Evolutionary conservation across 1,140 invertebrate genomes (phyloP).

Genomic region (Druon quercuslanigerum): DNA sequence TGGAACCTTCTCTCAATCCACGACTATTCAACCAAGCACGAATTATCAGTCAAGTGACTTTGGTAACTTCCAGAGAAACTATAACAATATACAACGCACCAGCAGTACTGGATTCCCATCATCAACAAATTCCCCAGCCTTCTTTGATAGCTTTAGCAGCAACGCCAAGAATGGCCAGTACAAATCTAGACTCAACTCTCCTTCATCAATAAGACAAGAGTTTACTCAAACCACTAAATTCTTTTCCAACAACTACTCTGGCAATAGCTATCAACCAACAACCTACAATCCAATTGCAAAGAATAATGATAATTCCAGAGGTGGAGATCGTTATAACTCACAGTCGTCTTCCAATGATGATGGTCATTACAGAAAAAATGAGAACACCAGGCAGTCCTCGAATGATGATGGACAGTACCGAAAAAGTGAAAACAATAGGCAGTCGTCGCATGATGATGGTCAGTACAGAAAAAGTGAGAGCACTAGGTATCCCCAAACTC

Average conservation of each 20-base stretch:
- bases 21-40: slow-evolving; percentile 62
- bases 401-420: slow-evolving; percentile 33
- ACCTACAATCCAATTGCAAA: slow-evolving; percentile 71
- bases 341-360: slow-evolving; percentile 39
- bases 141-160: slow-evolving; percentile 59
- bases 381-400: slow-evolving; percentile 29
- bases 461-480: not conserved
- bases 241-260: slow-evolving; percentile 72
- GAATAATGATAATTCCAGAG: slow-evolving; percentile 52
- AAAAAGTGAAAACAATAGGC: not conserved
- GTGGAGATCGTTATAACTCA: slow-evolving; percentile 42
- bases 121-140: slow-evolving; percentile 56
- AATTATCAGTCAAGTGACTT: slow-evolving; percentile 64
- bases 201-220: slow-evolving; percentile 53
- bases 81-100: slow-evolving; percentile 67
- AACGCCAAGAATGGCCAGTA: slow-evolving; percentile 62
- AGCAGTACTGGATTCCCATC: slow-evolving; percentile 64
- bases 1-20: slow-evolving; percentile 52
- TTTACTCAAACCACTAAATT: slow-evolving; percentile 59
- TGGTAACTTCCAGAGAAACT: slow-evolving; percentile 66
- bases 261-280: slow-evolving; percentile 74
- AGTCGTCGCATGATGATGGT: slow-evolving; percentile 40
- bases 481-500: slow-evolving; percentile 24
- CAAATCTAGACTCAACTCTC: slow-evolving; percentile 60
- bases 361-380: slow-evolving; percentile 5